These are phyloP conservation scores for Watsonalla binaria DNA, from an alignment of 2,888 invertebrate genomes.

Conservation along the genomic window DNA sequence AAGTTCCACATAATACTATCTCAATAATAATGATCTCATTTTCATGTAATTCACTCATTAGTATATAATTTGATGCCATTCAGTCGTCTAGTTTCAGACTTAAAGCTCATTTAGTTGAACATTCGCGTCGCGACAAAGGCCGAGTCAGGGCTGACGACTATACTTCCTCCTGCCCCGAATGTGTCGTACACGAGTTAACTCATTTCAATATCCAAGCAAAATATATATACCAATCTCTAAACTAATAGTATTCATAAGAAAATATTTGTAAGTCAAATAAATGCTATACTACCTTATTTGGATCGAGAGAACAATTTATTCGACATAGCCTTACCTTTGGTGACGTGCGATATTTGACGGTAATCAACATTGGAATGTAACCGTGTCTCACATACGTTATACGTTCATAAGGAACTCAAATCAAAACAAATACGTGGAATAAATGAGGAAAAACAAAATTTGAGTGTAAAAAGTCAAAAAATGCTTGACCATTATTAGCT, in stretches of 20 bases:
- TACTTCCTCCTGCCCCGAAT: conserved; percentile 1
- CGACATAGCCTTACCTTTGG: conserved; percentile 73
- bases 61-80: conserved; percentile 23
- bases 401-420: conserved; percentile 51
- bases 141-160: conserved; percentile 28
- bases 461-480: conserved; percentile 80
- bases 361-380: conserved; percentile 71
- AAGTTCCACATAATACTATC: conserved; percentile 16
- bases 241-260: conserved; percentile 29
- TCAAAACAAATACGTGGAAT: conserved; percentile 51
- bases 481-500: conserved; percentile 79
- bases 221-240: conserved; percentile 28
- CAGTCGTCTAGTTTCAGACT: conserved; percentile 38
- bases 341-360: conserved; percentile 62
- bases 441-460: conserved; percentile 56
- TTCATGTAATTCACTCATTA: conserved; percentile 18
- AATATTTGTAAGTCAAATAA: conserved; percentile 71
- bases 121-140: background rate
- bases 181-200: conserved; percentile 24
- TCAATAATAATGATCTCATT: conserved; percentile 10
- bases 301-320: conserved; percentile 57
- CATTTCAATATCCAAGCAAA: conserved; percentile 42
- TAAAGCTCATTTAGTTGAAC: conserved; percentile 16
- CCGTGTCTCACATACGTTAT: conserved; percentile 54
- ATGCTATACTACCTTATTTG: conserved; percentile 77